Evolutionary conservation across 1,140 invertebrate genomes (phyloP).

Genomic region (Achroia grisella): DNA sequence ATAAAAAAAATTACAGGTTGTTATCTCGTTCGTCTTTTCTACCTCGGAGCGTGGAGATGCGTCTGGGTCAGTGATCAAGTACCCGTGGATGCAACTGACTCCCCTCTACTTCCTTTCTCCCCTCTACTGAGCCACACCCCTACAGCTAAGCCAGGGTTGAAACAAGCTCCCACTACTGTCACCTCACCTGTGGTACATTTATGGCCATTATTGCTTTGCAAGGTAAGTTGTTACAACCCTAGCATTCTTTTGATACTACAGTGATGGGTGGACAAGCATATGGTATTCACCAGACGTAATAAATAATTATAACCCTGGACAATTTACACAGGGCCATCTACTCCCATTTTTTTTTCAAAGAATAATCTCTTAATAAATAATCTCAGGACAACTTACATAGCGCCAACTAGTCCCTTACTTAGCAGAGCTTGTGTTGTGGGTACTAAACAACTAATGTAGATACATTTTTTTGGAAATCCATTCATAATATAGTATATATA

Average conservation of each 20-base stretch:
- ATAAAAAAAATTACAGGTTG: no score
- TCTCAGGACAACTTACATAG: no score
- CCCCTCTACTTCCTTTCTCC: constrained; percentile 50
- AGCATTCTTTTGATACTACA: not conserved
- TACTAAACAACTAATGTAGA: no score
- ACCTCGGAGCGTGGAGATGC: constrained; percentile 56
- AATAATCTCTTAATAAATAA: no score
- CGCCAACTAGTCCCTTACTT: no score
- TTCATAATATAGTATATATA: no score
- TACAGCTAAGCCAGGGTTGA: constrained; percentile 12
- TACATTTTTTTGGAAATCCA: no score
- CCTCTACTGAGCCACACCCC: constrained; percentile 26
- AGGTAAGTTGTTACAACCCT: constrained; percentile 21
- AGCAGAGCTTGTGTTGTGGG: no score
- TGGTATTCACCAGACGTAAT: not conserved
- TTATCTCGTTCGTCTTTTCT: constrained; percentile 55
- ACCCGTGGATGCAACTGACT: constrained; percentile 44
- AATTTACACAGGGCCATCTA: no score
- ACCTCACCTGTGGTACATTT: constrained; percentile 29
- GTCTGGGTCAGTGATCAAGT: constrained; percentile 60
- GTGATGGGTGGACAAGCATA: not conserved
- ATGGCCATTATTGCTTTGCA: constrained; percentile 55
- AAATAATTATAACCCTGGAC: not conserved
- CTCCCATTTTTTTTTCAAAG: no score
- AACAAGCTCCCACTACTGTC: constrained; percentile 17